Base-by-base conservation (phyloP, 1,140 invertebrate genomes). In the Hycleus phaleratus region DNA sequence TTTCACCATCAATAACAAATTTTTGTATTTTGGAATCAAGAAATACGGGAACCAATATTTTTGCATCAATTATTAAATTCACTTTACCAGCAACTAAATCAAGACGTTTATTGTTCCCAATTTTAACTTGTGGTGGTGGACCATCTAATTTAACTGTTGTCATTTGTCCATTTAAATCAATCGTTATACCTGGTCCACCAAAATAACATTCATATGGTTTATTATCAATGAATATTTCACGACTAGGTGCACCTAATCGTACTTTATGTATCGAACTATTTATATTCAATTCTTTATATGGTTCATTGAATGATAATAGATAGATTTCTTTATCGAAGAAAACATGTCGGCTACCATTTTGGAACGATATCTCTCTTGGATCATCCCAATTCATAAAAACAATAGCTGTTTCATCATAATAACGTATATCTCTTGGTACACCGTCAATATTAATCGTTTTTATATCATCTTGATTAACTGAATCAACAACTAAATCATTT, bases 181-280 rank as follows among this genome's bases (percentile, higher is more conserved):
- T 83, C 10, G 79, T 79, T 4, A 95, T 83, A 1, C 91, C 85
- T 42, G 91, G 86, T 3, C 93, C 93, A 48, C 93, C 94, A 74
- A 98, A 97, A 63, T 87, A 90, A 68, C 91, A 90, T 68, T 93
- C 89, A 66, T 91, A 95, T 79, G 85, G 89, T 32, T 81, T 78
- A 12, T 86, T 87, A 73, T 97, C 90, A 26, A 98, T 85, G 62
- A 87, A 93, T 1, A 99, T 76, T 73, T 98, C 95, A 50, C 93
- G 79, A 0, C 92, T 94, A 0, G 95, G 95, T 18, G 88, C 90
- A 38, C 96, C 95, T 59, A 98, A 87, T 63, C 87, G 81, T 32
- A 98, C 88, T 57, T 85, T 82, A 69, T 90, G 86, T 5, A 81
- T 71, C 71, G 82, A 76, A 4, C 87, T 86, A 60, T 87, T 85